Evolutionary conservation across 2,888 invertebrate species (phyloP).

Genomic region (Bibio marci): DNA sequence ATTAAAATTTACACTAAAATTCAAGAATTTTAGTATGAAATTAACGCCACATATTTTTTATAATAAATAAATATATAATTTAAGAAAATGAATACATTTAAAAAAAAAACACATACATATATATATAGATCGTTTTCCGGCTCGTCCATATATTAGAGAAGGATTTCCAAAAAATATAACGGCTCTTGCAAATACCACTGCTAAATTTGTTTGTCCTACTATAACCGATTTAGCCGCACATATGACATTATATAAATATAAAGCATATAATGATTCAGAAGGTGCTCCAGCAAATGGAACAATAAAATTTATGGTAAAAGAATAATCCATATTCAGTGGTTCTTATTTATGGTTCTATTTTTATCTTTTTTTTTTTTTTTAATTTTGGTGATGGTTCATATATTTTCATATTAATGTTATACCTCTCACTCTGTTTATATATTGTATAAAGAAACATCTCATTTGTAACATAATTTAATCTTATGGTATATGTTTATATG

Average conservation of each 20-base stretch:
- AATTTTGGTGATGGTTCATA: too few species aligned
- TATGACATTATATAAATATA: constrained; percentile 52
- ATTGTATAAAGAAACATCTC: too few species aligned
- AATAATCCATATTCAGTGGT: too few species aligned
- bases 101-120: neutral
- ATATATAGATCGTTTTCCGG: constrained; percentile 55
- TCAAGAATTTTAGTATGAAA: neutral
- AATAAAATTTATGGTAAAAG: neutral
- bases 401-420: too few species aligned
- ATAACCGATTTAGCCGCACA: constrained; percentile 70
- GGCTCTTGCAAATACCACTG: constrained; percentile 51
- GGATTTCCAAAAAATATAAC: constrained; percentile 70
- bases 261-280: constrained; percentile 11
- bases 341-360: too few species aligned
- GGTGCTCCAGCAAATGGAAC: neutral
- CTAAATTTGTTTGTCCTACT: constrained; percentile 58
- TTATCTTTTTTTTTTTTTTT: too few species aligned
- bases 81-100: too few species aligned
- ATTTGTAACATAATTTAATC: too few species aligned
- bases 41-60: neutral
- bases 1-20: too few species aligned
- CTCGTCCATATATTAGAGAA: constrained; percentile 68
- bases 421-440: too few species aligned
- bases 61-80: too few species aligned
- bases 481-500: too few species aligned